These are phyloP conservation scores for Furcula furcula DNA, from an alignment of 2,888 invertebrate genomes.

Conservation along the genomic window DNA sequence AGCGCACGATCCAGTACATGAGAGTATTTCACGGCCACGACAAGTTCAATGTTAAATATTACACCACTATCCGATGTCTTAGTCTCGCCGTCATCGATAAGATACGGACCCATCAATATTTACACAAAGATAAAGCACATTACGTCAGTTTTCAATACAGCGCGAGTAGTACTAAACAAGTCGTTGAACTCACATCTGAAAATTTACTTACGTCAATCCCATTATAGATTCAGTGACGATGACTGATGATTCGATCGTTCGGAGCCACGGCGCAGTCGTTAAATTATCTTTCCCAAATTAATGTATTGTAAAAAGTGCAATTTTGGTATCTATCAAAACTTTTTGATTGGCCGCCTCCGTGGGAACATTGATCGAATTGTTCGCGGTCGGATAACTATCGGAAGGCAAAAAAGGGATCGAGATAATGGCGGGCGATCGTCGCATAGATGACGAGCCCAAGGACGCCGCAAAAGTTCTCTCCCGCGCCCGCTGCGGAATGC, in stretches of 20 bases:
- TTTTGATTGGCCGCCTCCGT: constrained; percentile 63
- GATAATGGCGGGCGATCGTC: constrained; percentile 58
- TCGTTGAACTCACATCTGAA: constrained; percentile 29
- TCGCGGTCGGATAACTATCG: constrained; percentile 76
- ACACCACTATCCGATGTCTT: constrained; percentile 22
- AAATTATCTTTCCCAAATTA: constrained; percentile 49
- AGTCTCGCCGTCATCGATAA: constrained; percentile 13
- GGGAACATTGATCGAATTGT: constrained; percentile 69
- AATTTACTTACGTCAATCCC: constrained; percentile 34
- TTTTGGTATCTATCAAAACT: constrained; percentile 60
- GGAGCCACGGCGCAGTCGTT: constrained; percentile 39
- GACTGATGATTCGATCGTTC: constrained; percentile 35
- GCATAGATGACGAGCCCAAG: constrained; percentile 49
- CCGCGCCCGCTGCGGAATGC: constrained; percentile 54
- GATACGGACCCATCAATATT: constrained; percentile 17
- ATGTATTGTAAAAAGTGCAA: constrained; percentile 62
- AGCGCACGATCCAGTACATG: constrained; percentile 30
- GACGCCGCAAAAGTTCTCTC: constrained; percentile 49
- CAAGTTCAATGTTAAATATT: constrained; percentile 41
- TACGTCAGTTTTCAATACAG: constrained; percentile 1
- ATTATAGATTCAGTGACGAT: constrained; percentile 28
- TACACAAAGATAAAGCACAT: constrained; percentile 15
- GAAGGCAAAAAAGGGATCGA: constrained; percentile 76
- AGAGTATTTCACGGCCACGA: constrained; percentile 42
- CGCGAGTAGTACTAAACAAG: constrained; percentile 20